Evolutionary conservation across 1,140 invertebrate species (phyloP).

Genomic region (Aphaenogaster rudis): DNA sequence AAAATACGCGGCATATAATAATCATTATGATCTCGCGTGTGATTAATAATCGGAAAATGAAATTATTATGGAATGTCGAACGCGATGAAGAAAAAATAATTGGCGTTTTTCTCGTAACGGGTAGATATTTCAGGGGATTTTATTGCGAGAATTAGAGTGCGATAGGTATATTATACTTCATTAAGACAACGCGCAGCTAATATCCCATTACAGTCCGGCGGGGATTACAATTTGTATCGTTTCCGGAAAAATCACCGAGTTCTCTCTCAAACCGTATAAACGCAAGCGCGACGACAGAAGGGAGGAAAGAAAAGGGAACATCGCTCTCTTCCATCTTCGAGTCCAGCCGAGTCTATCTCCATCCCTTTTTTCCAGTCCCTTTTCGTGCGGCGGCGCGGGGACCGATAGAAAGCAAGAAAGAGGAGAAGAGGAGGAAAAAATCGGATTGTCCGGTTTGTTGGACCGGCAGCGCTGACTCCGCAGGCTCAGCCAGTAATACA

Average conservation of each 20-base stretch:
- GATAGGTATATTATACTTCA: constrained; percentile 1
- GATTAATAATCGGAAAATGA: constrained; percentile 25
- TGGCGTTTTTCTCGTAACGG: background rate
- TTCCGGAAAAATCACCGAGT: constrained; percentile 22
- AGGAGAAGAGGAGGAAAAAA: constrained; percentile 71
- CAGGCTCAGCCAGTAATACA: constrained; percentile 81
- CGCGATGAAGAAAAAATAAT: background rate
- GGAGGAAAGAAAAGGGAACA: background rate
- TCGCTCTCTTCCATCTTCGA: constrained; percentile 39
- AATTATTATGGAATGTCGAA: background rate
- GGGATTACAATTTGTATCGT: constrained; percentile 73
- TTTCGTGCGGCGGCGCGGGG: constrained; percentile 29
- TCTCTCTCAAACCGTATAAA: constrained; percentile 9
- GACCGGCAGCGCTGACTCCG: constrained; percentile 80
- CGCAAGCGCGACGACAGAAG: constrained; percentile 1
- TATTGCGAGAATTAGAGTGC: background rate
- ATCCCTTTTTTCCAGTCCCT: constrained; percentile 33
- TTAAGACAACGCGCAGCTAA: constrained; percentile 38
- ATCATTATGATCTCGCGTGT: constrained; percentile 6
- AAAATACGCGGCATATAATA: constrained; percentile 31
- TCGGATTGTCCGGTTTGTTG: constrained; percentile 81
- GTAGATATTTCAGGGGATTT: background rate
- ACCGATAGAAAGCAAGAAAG: constrained; percentile 58
- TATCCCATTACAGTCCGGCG: constrained; percentile 67
- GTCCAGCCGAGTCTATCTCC: constrained; percentile 66